phyloP scores from a whole-genome alignment of 2,113 vertebrate genomes.

The Paracanthobrama guichenoti region DNA sequence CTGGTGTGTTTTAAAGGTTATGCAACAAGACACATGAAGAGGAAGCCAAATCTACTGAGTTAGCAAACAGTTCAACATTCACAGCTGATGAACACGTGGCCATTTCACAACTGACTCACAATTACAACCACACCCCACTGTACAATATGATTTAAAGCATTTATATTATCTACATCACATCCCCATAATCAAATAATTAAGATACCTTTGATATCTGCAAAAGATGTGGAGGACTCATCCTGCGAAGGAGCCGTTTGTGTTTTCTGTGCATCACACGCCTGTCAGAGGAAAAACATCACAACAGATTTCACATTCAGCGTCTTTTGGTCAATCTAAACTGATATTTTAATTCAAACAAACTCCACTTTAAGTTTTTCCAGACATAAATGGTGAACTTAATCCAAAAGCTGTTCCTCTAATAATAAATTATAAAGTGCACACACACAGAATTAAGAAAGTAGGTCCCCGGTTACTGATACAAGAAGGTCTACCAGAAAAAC shows the following conservation, averaged over 20 bases:
- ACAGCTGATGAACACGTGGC: constrained; percentile 4
- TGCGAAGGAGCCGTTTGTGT: background rate
- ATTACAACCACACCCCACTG: background rate
- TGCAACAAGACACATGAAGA: constrained; percentile 37
- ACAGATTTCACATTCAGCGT: background rate
- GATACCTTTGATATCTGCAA: constrained; percentile 12
- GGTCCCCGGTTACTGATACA: background rate
- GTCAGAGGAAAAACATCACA: background rate
- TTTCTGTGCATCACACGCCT: background rate
- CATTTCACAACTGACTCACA: background rate
- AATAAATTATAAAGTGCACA: background rate
- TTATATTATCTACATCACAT: background rate
- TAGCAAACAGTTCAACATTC: constrained; percentile 24
- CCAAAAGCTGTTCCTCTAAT: background rate
- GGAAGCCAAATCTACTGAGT: background rate
- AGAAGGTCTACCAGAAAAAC: constrained; percentile 41
- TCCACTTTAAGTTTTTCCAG: background rate
- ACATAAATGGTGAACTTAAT: too few relatives aligned
- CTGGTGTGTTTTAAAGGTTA: background rate
- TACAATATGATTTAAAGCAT: background rate
- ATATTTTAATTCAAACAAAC: background rate
- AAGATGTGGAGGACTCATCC: background rate
- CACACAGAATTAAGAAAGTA: background rate
- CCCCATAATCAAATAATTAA: background rate
- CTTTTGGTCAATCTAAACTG: background rate